Percentiles rank a stretch among this genome's conserved stretches.
phyloP scores from a whole-genome alignment of 2,113 vertebrate genomes.

The Atrichornis clamosus region DNA sequence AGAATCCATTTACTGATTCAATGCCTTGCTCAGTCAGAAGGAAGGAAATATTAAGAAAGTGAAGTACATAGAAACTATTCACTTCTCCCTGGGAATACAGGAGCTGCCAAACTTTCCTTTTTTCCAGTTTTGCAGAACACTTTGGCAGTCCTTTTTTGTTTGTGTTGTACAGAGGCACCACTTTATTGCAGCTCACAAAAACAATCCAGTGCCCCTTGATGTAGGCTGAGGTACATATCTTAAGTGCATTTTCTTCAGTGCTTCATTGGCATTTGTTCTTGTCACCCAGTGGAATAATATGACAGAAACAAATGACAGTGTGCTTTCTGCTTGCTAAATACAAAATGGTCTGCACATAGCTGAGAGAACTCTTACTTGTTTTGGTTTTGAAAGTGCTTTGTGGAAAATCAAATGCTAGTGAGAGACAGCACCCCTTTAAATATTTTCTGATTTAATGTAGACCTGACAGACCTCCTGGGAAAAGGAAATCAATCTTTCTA shows the following conservation, averaged over 20 bases:
- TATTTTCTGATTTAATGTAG: not conserved
- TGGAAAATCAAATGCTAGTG: not conserved
- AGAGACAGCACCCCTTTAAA: not conserved
- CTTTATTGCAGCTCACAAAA: not conserved
- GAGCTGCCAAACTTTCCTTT: not conserved
- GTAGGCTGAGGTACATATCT: not conserved
- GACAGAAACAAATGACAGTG: constrained; percentile 12
- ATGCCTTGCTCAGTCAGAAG: not conserved
- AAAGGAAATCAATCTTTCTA: not conserved
- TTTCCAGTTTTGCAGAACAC: not conserved
- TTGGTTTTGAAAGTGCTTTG: not conserved
- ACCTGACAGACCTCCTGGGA: not conserved
- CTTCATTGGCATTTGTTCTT: not conserved
- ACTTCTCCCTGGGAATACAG: not conserved
- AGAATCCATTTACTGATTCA: not conserved
- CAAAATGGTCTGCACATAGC: not conserved
- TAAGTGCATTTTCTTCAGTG: not conserved
- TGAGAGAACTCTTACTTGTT: not conserved
- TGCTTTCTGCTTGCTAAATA: constrained; percentile 5
- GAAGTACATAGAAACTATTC: not conserved
- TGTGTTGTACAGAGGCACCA: not conserved
- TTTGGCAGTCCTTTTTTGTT: not conserved
- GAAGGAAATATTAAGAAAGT: not conserved
- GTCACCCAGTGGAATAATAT: constrained; percentile 6
- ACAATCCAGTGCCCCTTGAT: not conserved